Evolutionary conservation across 2,113 vertebrate genomes (phyloP).

Genomic region (Oreotragus oreotragus): DNA sequence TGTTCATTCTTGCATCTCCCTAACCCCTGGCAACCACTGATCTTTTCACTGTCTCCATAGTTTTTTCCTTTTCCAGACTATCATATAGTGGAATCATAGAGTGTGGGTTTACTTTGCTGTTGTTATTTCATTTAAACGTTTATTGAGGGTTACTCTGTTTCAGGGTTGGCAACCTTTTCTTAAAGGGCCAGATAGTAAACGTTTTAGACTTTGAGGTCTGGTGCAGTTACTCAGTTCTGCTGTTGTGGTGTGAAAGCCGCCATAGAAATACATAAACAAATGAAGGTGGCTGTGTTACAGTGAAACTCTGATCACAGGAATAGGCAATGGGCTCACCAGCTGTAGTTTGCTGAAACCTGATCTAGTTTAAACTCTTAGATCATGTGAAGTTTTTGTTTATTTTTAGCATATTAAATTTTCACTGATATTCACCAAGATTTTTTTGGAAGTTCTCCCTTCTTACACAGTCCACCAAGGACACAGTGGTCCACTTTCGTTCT

Average conservation of each 20-base stretch:
- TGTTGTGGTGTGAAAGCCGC: background rate
- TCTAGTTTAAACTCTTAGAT: conserved; percentile 39
- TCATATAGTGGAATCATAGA: background rate
- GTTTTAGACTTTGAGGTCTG: background rate
- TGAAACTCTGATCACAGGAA: conserved; percentile 34
- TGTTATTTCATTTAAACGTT: conserved; percentile 18
- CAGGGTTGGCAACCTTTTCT: background rate
- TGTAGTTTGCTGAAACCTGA: background rate
- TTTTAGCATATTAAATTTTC: background rate
- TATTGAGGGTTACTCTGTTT: background rate
- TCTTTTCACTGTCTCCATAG: background rate
- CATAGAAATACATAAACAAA: background rate
- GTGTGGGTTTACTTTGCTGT: background rate
- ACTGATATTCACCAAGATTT: background rate
- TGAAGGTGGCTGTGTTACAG: background rate
- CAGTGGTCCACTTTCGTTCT: background rate
- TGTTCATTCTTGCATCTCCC: background rate
- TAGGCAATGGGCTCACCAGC: background rate
- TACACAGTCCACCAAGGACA: background rate
- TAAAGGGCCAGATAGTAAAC: background rate
- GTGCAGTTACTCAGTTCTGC: background rate
- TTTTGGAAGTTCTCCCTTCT: background rate
- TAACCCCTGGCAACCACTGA: background rate
- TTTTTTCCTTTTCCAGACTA: background rate
- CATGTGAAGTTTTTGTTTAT: background rate